Evolutionary conservation across 2,797 vertebrate genomes (phyloP).

Genomic region (Falco concolor): DNA sequence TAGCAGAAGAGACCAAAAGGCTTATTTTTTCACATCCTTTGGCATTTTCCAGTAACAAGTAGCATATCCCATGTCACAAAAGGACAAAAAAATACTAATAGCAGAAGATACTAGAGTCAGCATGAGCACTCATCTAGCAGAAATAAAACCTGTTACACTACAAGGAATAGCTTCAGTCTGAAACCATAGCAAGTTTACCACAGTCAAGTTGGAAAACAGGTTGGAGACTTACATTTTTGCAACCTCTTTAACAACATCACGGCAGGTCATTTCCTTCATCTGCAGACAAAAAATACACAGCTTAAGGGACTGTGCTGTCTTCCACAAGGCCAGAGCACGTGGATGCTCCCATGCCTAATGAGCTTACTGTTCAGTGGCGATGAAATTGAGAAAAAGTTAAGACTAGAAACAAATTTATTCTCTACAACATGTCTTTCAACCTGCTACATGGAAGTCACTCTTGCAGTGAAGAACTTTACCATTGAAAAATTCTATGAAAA

Average conservation of each 20-base stretch:
- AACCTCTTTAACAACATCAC: conserved; percentile 95
- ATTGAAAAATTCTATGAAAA: neutral
- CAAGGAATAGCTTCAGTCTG: neutral
- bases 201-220: neutral
- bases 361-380: neutral
- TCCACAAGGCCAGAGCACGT: neutral
- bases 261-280: conserved; percentile 98
- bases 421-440: neutral
- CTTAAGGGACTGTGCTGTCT: neutral
- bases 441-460: neutral
- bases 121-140: neutral
- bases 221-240: conserved; percentile 92
- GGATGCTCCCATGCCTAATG: rapidly evolving
- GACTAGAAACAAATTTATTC: neutral
- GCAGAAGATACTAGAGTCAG: neutral
- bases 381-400: neutral
- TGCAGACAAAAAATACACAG: conserved; percentile 46
- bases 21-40: neutral
- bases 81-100: neutral
- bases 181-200: neutral
- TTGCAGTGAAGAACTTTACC: neutral
- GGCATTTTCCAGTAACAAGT: neutral
- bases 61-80: neutral
- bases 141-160: neutral
- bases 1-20: neutral